phyloP scores from a whole-genome alignment of 2,113 vertebrate species.

The Pycnonotus jocosus region DNA sequence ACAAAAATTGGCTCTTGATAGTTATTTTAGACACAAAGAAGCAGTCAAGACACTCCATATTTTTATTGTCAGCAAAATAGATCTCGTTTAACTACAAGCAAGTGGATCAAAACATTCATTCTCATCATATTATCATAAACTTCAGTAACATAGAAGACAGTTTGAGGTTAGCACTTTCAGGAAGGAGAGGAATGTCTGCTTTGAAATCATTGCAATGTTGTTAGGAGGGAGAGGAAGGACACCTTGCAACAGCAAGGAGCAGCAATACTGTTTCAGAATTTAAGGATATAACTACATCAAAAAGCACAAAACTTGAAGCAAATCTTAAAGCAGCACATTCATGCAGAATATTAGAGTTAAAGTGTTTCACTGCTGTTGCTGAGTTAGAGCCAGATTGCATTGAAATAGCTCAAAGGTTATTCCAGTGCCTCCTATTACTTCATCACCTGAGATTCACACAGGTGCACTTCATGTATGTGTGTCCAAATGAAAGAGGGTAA shows the following conservation, averaged over 20 bases:
- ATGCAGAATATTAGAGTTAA: neutral
- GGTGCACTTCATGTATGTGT: neutral
- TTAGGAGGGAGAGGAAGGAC: neutral
- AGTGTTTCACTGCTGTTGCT: neutral
- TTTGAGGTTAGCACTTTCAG: neutral
- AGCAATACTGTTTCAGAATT: neutral
- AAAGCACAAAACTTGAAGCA: neutral
- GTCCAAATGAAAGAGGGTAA: neutral
- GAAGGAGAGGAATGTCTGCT: neutral
- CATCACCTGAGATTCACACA: neutral
- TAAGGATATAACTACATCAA: neutral
- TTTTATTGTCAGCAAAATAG: conserved; percentile 42
- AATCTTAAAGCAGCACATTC: neutral
- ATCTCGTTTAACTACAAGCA: neutral
- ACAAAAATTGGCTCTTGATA: neutral
- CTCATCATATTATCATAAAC: neutral
- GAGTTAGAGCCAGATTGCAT: neutral
- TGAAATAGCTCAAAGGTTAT: neutral
- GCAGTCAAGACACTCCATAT: neutral
- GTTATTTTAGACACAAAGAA: neutral
- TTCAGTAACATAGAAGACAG: neutral
- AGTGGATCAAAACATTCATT: neutral
- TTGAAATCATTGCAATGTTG: neutral
- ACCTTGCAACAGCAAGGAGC: neutral
- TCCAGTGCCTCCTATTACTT: neutral